Base-by-base conservation (phyloP, 2,797 vertebrate genomes). In the Lithobates pipiens region DNA sequence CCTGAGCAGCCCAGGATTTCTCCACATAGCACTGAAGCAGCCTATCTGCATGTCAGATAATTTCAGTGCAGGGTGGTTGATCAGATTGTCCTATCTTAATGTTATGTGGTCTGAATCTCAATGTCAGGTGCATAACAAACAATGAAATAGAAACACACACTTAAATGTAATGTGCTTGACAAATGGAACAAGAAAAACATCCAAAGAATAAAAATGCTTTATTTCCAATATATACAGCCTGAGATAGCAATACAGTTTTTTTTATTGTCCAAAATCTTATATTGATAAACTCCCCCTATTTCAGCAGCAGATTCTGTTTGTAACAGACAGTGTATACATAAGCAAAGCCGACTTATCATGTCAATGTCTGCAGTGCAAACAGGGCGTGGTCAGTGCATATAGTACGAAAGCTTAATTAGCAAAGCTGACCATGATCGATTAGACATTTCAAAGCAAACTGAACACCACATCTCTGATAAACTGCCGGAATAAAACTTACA, bases 201-300 rank as follows among this genome's bases (percentile, higher is more conserved):
- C 83, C 90, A 76, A 85, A 83, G 88, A 86, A 92, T 82, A 92
- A 92, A 92, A 90, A 68, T 81, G 0, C 82, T 95, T 95, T 95
- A 95, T 95, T 95, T 93, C 86, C 88, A 88, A 89, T 90, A 89
- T 78, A 91, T 84, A 89, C 81, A 90, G 86, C 75, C 88, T 71
- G 85, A 65, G 88, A 91, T 86, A 90, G 89, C 5, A 15, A 74
- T 89, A 13, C 86, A 72, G 88, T 86, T 84, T 90, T 36, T 6
- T 76, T 21, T 16, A 16, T 81, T 23, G 54, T 9, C 44, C 21
- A n/a, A 0, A 54, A 39, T 67, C 42, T 27, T 77, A 46, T 5
- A 72, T 27, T 44, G n/a, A 32, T 61, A 61, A n/a, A 71, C 27
- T 78, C 16, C 34, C 29, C 44, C 39, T 46, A 36, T 39, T 23